A percentile compares a stretch with the other conserved stretches of the same genome.
phyloP scores from a whole-genome alignment of 2,888 invertebrate species.

The Ecliptopera silaceata region DNA sequence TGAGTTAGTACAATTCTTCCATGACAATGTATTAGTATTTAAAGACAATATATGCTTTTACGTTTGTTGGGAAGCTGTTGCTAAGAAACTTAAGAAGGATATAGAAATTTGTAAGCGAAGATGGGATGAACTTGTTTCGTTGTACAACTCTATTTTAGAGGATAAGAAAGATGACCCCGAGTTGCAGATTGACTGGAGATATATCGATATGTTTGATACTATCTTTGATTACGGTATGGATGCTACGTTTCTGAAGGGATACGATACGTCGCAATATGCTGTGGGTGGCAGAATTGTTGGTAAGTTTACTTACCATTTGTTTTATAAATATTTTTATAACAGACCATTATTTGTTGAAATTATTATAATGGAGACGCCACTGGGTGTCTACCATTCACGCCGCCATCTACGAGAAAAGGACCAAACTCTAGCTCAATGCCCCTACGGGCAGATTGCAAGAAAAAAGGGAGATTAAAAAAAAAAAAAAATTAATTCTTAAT shows the following conservation, averaged over 20 bases:
- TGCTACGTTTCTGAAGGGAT: slow-evolving; percentile 56
- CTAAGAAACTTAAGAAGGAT: slow-evolving; percentile 49
- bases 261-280: slow-evolving; percentile 41
- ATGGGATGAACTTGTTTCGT: slow-evolving; percentile 59
- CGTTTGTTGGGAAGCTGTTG: slow-evolving; percentile 64
- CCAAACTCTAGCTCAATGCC: too few species aligned
- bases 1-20: slow-evolving; percentile 63
- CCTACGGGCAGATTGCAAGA: too few species aligned
- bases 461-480: too few species aligned
- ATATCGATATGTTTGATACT: slow-evolving; percentile 72
- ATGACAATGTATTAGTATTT: slow-evolving; percentile 63
- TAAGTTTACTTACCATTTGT: slow-evolving; percentile 34
- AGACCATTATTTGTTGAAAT: too few species aligned
- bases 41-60: slow-evolving; percentile 68
- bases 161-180: slow-evolving; percentile 73
- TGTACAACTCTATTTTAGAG: slow-evolving; percentile 63
- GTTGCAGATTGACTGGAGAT: slow-evolving; percentile 72
- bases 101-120: slow-evolving; percentile 54
- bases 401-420: too few species aligned
- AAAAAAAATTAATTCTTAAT: too few species aligned
- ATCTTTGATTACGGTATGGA: slow-evolving; percentile 78
- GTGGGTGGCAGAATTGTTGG: slow-evolving; percentile 51
- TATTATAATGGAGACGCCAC: too few species aligned
- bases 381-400: too few species aligned
- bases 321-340: not conserved